Evolutionary conservation across 2,113 vertebrate genomes (phyloP).

Genomic region (Struthidea cinerea): DNA sequence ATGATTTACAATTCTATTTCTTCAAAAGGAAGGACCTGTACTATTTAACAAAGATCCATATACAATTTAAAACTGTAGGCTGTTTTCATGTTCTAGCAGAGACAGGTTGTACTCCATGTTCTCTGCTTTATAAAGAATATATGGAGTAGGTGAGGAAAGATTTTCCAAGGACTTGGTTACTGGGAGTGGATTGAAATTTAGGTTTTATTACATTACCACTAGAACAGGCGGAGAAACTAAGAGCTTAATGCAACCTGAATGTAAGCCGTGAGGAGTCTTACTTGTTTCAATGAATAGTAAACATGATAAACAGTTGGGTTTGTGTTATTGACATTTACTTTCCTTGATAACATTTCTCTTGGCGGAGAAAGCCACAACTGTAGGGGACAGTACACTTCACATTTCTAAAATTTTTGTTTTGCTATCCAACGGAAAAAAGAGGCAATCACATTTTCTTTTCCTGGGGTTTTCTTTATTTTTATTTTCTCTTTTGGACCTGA

Average conservation of each 20-base stretch:
- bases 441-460: not conserved
- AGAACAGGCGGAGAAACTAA: not conserved
- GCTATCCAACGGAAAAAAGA: not conserved
- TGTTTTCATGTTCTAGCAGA: not conserved
- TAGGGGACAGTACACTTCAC: not conserved
- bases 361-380: not conserved
- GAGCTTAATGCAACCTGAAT: not conserved
- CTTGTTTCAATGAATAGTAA: not conserved
- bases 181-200: not conserved
- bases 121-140: not conserved
- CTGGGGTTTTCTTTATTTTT: not conserved
- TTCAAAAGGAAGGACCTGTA: not conserved
- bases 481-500: not conserved
- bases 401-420: not conserved
- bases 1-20: not conserved
- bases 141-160: not conserved
- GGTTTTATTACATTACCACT: not conserved
- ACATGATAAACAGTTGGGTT: not conserved
- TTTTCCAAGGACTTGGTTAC: not conserved
- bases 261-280: not conserved
- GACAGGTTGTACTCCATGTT: not conserved
- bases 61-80: not conserved
- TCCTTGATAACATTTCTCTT: not conserved
- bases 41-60: not conserved
- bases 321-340: not conserved